phyloP scores from a whole-genome alignment of 2,888 invertebrate genomes.

The Oxycera nigricornis region DNA sequence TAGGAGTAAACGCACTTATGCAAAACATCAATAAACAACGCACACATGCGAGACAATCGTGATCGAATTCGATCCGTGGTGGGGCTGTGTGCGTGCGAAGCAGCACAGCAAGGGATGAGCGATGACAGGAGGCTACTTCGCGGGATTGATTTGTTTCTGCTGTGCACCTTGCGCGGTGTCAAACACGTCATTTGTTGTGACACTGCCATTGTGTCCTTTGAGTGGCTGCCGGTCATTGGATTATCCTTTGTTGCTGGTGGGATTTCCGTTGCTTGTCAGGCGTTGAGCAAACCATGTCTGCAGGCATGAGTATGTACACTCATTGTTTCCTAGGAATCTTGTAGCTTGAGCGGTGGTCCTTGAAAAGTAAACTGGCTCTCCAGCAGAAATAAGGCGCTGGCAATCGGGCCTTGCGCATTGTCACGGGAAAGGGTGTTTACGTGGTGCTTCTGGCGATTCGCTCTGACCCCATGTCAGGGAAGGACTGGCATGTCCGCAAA shows the following conservation, averaged over 20 bases:
- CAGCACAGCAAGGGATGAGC: not conserved
- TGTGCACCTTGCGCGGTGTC: not conserved
- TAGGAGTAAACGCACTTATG: not conserved
- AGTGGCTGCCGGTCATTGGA: not conserved
- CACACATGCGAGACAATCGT: not conserved
- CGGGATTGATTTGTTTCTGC: not conserved
- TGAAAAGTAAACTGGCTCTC: too few species aligned
- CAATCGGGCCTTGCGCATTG: too few species aligned
- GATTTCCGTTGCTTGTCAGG: too few species aligned
- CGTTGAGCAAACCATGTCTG: too few species aligned
- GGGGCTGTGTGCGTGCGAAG: not conserved
- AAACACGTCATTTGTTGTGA: not conserved
- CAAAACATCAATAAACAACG: slow-evolving; percentile 30
- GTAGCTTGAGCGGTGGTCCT: too few species aligned
- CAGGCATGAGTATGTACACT: too few species aligned
- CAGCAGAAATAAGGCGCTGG: too few species aligned
- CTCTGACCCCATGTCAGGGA: not conserved
- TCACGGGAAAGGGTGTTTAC: too few species aligned
- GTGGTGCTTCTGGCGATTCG: not conserved
- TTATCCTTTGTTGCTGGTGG: not conserved
- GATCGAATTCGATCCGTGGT: not conserved
- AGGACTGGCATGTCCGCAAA: not conserved
- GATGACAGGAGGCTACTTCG: not conserved
- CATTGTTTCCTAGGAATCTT: too few species aligned
- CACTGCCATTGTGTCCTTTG: not conserved